Evolutionary conservation across 2,888 invertebrate species (phyloP), one percentile per base, ranked within the genome.

Genomic region (Ametastegia equiseti): DNA sequence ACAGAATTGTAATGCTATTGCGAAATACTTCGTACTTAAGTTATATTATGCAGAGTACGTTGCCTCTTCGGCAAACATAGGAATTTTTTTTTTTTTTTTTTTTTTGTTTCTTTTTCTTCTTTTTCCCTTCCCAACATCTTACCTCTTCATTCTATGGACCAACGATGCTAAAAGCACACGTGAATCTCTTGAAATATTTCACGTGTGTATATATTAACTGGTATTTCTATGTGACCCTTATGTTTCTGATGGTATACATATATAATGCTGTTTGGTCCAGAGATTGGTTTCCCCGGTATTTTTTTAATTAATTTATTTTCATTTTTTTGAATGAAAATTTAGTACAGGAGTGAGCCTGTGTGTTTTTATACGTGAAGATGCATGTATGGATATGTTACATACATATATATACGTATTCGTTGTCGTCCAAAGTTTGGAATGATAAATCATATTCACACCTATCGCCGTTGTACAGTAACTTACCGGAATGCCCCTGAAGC

Each of bases 361-460:
- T n/a, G n/a, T n/a, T n/a, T n/a, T n/a, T n/a, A n/a, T n/a, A n/a
- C n/a, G n/a, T n/a, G n/a, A n/a, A n/a, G n/a, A n/a, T n/a, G n/a
- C n/a, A 54, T 54, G 19, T 54, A n/a, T 15, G 19, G n/a, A 47
- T 13, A 2, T 47, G 15, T 47, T 13, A 27, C 27, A 60, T 30
- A 7, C 27, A 60, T 27, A n/a, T 36, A 36, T 67, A 65, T 36
- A 79, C 0, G 19, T 45, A 45, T 45, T 27, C 47, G 42, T 71
- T 11, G 69, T 73, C 47, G 77, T 78, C 77, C 30, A 65, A 75
- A 63, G 23, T 77, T 81, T 81, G 60, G 36, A 63, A 57, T 77
- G n/a, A 77, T 81, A 77, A 78, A 81, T 81, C 81, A 81, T 81
- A 81, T 81, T 81, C 77, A 65, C 81, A 81, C 81, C 81, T 81